Evolutionary conservation across 2,113 vertebrate genomes (phyloP), one percentile per base, ranked within the genome.

Genomic region (Aviceda subcristata): DNA sequence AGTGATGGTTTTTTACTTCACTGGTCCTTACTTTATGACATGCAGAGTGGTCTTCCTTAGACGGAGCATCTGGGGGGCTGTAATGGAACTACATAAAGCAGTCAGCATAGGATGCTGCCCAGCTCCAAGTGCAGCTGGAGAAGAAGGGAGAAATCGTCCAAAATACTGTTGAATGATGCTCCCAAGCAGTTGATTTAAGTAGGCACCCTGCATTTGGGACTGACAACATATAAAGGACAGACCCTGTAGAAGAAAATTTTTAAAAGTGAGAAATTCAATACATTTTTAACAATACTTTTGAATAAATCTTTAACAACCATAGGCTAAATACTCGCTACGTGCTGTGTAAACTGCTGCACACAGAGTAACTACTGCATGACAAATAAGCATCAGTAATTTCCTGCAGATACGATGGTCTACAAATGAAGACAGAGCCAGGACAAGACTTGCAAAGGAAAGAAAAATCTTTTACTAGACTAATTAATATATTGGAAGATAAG

Each of bases 171-270:
- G 97, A 92, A 98, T 97, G 38, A 99, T 98, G 66, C 95, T 98
- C 72, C 98, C 98, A 34, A 99, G 98, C 93, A 99, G 98, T 46
- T 99, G 98, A 96, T 99, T 99, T 95, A 99, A 97, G 97, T 99
- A 98, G 41, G 97, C 96, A 17, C 98, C 98, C 96, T 99, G 98
- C 6, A 97, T 98, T 91, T 99, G 99, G 86, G 99, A 99, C 64
- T 99, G 98, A 53, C 98, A 97, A 46, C 98, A 98, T 27, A 99
- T 98, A 43, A 98, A 98, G 10, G 99, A 99, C 90, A 99, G 98
- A 92, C 99, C 99, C 99, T 99, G 88, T 12, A 51, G 86, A 94
- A 82, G 20, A 75, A 71, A 59, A 79, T 17, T 46, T 43, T 43
- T 32, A 13, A 30, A n/a, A 81, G 72, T 39, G 38, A 87, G 57